Base-by-base conservation (phyloP, 2,888 invertebrate species). In the Leuctra nigra region DNA sequence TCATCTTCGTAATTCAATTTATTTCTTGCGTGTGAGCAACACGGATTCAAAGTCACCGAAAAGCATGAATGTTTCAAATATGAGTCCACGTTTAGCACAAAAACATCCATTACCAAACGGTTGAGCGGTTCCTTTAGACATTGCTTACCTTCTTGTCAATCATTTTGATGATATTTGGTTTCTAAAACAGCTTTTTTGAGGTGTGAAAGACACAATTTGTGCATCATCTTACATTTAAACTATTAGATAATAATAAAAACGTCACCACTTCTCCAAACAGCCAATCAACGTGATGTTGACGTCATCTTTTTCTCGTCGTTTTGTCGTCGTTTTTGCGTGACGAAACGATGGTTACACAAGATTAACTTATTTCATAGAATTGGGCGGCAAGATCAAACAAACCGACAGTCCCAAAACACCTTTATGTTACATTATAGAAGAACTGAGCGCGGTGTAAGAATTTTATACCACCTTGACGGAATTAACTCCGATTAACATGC, bases 341-440 rank as follows among this genome's bases (percentile, higher is more conserved):
- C 59, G 57, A 61, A 61, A 54, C 57, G 39, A 25, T 56, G 60
- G 60, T 57, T 61, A 60, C 60, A 60, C 60, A 57, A 58, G 59
- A 61, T 61, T 58, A 59, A 58, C 60, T 60, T 55, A 57, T 61
- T 57, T 53, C 52, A 52, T 54, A 56, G 48, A 53, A 46, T 24
- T 46, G 29, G 52, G 41, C 48, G 44, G 55, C 44, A n/a, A 46
- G 41, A 54, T 54, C 54, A 54, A 46, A 54, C 44, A 50, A 16
- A 14, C 35, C 50, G 35, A 50, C 50, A 3, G 44, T n/a, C n/a
- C 44, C 41, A n/a, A 41, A 44, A 22, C 44, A 50, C 50, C 50
- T 50, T 50, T 50, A 20, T 20, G 11, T 23, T 23, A 13, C n/a
- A 44, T 6, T 7, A 33, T 23, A 50, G 33, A 50, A 50, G 50